A percentile compares a stretch with the other conserved stretches of the same genome.
phyloP scores from a whole-genome alignment of 2,113 vertebrate genomes.

The Oreochromis tanganicae region DNA sequence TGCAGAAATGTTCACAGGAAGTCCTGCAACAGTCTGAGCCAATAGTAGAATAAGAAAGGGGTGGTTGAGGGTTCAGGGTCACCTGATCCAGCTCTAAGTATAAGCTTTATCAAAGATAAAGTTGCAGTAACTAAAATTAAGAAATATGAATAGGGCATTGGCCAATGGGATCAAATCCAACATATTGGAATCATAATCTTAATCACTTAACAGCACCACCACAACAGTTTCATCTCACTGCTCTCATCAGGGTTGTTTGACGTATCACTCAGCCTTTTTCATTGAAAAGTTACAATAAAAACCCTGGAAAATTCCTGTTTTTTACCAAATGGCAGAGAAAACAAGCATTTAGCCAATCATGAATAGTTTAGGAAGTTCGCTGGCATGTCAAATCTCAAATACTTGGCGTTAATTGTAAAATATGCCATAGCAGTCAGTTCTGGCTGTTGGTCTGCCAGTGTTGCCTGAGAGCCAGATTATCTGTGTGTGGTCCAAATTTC shows the following conservation, averaged over 20 bases:
- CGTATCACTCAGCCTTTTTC: not conserved
- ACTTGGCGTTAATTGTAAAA: not conserved
- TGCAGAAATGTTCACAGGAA: too few relatives aligned
- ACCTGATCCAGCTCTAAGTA: not conserved
- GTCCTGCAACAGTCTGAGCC: not conserved
- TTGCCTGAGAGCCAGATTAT: not conserved
- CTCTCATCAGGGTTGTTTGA: not conserved
- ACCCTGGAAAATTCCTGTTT: not conserved
- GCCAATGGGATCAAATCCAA: not conserved
- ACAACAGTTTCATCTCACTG: not conserved
- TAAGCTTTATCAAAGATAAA: not conserved
- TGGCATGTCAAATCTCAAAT: not conserved
- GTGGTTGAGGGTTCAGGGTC: not conserved
- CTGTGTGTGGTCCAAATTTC: not conserved
- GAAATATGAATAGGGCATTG: not conserved
- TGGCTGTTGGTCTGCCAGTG: not conserved
- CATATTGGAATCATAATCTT: not conserved
- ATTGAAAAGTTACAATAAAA: not conserved
- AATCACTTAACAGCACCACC: not conserved
- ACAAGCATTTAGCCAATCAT: not conserved
- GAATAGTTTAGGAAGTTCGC: not conserved
- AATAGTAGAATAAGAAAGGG: not conserved
- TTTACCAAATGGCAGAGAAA: not conserved
- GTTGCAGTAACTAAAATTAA: not conserved
- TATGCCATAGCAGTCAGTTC: not conserved